phyloP scores from a whole-genome alignment of 2,797 vertebrate species.

The Sebastes hopkinsi region DNA sequence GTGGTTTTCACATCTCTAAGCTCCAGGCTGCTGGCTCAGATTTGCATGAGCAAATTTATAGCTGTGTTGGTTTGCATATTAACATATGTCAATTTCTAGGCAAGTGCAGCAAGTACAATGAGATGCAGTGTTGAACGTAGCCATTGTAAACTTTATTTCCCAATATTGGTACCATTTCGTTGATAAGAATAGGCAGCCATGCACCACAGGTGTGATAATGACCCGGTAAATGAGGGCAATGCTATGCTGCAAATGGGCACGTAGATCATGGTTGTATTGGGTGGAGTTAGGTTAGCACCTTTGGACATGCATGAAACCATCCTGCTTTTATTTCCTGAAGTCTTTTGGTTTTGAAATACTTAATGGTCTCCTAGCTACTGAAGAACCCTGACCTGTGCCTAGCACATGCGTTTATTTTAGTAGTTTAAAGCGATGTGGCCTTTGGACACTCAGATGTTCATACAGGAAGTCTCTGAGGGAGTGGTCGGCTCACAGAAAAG shows the following conservation, averaged over 20 bases:
- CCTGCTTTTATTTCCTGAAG: conserved; percentile 11
- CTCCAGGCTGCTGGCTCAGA: not conserved
- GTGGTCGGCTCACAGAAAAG: not conserved
- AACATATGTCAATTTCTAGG: not conserved
- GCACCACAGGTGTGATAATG: not conserved
- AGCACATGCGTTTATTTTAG: conserved; percentile 1
- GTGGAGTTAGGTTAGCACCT: not conserved
- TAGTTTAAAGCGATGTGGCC: conserved; percentile 12
- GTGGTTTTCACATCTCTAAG: not conserved
- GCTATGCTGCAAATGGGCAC: not conserved
- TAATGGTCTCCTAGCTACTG: not conserved
- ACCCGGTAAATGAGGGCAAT: not conserved
- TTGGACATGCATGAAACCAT: not conserved
- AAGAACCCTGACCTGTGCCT: not conserved
- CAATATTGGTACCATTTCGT: not conserved
- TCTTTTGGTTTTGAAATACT: not conserved
- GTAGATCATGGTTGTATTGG: not conserved
- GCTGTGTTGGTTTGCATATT: not conserved
- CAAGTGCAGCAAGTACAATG: not conserved
- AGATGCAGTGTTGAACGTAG: not conserved
- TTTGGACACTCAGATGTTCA: conserved; percentile 21
- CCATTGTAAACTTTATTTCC: not conserved
- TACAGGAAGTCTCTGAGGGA: conserved; percentile 15
- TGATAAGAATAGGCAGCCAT: conserved; percentile 3
- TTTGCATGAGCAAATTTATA: not conserved